Conservation (phyloP, 2,113 vertebrate genomes). For the Circaetus gallicus region DNA sequence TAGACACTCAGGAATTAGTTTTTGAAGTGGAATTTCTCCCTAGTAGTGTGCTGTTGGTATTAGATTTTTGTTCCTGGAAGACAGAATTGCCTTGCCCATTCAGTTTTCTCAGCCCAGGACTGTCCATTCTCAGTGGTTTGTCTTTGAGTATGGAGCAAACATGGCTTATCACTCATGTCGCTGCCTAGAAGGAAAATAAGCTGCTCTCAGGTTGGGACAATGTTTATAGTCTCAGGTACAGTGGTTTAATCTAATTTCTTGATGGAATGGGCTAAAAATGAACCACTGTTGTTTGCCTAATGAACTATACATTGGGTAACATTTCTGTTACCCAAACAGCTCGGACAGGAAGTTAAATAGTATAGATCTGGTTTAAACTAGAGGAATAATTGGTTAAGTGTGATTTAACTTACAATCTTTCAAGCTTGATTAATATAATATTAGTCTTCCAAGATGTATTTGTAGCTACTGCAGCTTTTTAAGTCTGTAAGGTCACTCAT, state of each 20-base stretch:
- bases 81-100: not conserved
- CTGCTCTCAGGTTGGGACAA: fast-evolving
- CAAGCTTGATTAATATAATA: not conserved
- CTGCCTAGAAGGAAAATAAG: not conserved
- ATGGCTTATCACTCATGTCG: not conserved
- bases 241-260: not conserved
- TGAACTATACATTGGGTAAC: not conserved
- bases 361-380: not conserved
- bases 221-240: not conserved
- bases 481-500: not conserved
- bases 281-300: not conserved
- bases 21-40: not conserved
- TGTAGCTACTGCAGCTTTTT: not conserved
- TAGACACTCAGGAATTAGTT: not conserved
- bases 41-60: not conserved
- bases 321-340: not conserved
- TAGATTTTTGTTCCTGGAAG: not conserved
- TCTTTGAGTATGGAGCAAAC: not conserved
- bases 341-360: not conserved
- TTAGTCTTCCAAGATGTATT: not conserved
- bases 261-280: not conserved
- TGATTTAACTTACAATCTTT: not conserved
- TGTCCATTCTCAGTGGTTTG: not conserved
- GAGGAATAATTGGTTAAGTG: not conserved
- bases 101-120: not conserved